Evolutionary conservation across 2,113 vertebrate species (phyloP).

Genomic region (Murina feae): DNA sequence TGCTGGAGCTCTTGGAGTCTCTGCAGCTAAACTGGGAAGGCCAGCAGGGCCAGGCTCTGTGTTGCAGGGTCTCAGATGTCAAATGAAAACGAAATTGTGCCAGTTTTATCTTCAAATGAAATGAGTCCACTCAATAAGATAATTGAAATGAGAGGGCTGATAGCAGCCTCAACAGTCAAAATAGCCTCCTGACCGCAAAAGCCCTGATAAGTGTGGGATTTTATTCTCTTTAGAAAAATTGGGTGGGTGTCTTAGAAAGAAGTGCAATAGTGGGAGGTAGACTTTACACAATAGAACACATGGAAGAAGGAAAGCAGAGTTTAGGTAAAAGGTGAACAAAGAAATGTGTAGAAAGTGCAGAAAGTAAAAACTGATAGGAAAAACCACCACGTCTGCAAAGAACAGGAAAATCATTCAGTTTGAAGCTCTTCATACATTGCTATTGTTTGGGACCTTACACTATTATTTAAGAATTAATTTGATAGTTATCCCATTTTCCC

Average conservation of each 20-base stretch:
- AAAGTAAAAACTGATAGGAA: not conserved
- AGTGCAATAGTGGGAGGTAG: not conserved
- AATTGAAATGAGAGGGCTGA: not conserved
- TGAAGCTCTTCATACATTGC: not conserved
- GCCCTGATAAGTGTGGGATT: not conserved
- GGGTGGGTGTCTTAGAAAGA: not conserved
- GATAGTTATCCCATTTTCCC: not conserved
- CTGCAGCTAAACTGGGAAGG: slow-evolving; percentile 16
- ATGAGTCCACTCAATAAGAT: slow-evolving; percentile 1
- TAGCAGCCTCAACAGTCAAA: not conserved
- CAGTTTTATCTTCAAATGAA: slow-evolving; percentile 36
- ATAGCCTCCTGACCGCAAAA: not conserved
- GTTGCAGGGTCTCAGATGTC: slow-evolving; percentile 27
- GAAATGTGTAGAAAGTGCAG: not conserved
- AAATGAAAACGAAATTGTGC: not conserved
- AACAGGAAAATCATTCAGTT: not conserved
- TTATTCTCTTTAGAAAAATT: not conserved
- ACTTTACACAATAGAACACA: not conserved
- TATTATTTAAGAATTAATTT: not conserved
- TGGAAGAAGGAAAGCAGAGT: not conserved
- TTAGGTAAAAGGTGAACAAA: not conserved
- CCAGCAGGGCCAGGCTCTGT: not conserved
- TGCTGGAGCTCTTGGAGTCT: not conserved
- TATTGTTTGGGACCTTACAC: not conserved
- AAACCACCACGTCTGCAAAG: not conserved